Conservation (phyloP, 2,797 vertebrate genomes). For the Aselliscus stoliczkanus region DNA sequence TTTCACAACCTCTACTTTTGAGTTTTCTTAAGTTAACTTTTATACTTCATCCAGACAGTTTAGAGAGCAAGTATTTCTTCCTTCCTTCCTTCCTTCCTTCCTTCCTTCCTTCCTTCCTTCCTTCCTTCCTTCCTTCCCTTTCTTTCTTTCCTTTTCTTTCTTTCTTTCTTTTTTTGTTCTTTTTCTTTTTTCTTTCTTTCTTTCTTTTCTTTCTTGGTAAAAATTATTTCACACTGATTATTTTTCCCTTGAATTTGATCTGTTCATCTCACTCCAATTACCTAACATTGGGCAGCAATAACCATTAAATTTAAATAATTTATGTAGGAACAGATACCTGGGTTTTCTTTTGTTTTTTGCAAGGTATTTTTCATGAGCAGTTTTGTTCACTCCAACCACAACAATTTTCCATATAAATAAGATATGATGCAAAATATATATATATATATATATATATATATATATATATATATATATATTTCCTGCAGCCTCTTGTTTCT, state of each 20-base stretch:
- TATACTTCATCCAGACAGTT: constrained; percentile 33
- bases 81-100: background rate
- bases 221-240: constrained; percentile 48
- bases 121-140: too few relatives aligned
- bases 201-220: background rate
- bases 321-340: constrained; percentile 59
- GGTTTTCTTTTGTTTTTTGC: constrained; percentile 7
- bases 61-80: constrained; percentile 20
- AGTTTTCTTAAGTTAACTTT: constrained; percentile 65
- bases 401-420: constrained; percentile 75
- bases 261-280: constrained; percentile 51
- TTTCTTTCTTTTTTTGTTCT: background rate
- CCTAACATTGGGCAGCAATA: background rate
- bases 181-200: background rate
- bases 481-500: constrained; percentile 66
- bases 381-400: constrained; percentile 72
- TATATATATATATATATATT: constrained; percentile 65
- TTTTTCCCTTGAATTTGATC: constrained; percentile 30
- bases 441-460: constrained; percentile 69
- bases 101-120: too few relatives aligned
- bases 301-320: constrained; percentile 58
- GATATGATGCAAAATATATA: constrained; percentile 65
- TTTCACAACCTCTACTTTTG: constrained; percentile 74
- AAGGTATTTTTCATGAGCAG: constrained; percentile 67
- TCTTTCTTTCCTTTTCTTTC: background rate